Evolutionary conservation across 2,113 vertebrate species (phyloP).

Genomic region (Centropristis striata): DNA sequence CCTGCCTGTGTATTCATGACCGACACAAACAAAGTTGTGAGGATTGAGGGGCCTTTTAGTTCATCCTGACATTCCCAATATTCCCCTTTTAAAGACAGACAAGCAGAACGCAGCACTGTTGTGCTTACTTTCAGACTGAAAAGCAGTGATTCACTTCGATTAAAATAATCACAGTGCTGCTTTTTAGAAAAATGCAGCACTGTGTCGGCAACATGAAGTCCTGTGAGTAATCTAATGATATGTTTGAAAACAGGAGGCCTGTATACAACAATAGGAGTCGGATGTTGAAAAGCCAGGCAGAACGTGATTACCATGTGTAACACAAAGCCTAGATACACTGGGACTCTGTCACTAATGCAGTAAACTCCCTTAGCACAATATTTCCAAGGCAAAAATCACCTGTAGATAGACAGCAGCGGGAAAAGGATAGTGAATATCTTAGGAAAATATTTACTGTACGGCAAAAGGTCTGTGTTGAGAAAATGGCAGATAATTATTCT

Average conservation of each 20-base stretch:
- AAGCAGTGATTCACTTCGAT: conserved; percentile 56
- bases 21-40: background rate
- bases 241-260: conserved; percentile 41
- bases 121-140: conserved; percentile 29
- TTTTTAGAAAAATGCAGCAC: conserved; percentile 48
- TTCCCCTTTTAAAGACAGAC: conserved; percentile 14
- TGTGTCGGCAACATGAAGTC: conserved; percentile 51
- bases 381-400: conserved; percentile 6
- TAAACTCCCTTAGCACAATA: background rate
- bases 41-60: conserved; percentile 18
- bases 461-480: background rate
- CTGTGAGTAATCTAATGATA: conserved; percentile 57
- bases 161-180: conserved; percentile 55
- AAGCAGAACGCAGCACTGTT: conserved; percentile 2
- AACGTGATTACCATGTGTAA: conserved; percentile 20
- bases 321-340: conserved; percentile 6
- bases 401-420: background rate
- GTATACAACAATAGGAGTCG: conserved; percentile 36
- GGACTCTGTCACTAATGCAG: background rate
- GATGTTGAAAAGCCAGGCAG: conserved; percentile 41
- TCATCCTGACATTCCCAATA: conserved; percentile 8
- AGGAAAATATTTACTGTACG: background rate
- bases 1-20: background rate
- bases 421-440: background rate
- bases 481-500: background rate